Conservation (phyloP, 2,113 vertebrate genomes). For the Peucedramus taeniatus region DNA sequence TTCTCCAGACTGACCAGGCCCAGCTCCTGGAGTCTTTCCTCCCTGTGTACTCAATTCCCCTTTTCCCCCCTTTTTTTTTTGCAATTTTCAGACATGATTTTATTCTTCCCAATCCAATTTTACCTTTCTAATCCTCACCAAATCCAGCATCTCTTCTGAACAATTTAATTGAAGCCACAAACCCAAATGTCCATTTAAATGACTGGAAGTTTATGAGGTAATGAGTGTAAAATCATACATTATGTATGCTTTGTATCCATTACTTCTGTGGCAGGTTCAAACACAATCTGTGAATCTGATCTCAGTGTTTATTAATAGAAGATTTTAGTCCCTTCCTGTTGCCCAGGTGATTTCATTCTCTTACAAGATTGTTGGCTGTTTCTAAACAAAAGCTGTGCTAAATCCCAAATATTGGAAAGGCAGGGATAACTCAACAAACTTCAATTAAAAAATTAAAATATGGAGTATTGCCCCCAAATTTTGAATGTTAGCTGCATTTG, state of each 20-base stretch:
- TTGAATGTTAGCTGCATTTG: background rate
- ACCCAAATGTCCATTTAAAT: background rate
- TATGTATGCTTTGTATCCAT: background rate
- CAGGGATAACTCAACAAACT: background rate
- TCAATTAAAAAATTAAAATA: background rate
- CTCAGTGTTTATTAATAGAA: background rate
- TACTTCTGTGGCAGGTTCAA: background rate
- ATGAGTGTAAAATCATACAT: background rate
- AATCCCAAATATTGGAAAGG: background rate
- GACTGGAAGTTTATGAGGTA: background rate
- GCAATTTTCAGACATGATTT: background rate
- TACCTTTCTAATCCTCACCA: background rate
- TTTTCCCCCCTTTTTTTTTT: rapidly evolving
- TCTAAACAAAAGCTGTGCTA: background rate
- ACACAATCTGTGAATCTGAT: background rate
- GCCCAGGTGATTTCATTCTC: background rate
- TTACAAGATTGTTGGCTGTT: background rate
- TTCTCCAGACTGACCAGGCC: background rate
- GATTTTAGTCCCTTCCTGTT: background rate
- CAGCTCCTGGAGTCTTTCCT: background rate
- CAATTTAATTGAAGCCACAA: background rate
- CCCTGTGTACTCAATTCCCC: rapidly evolving
- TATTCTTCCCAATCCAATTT: background rate
- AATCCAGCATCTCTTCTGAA: background rate
- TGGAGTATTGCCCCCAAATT: background rate